These are phyloP conservation scores for Cercocebus atys DNA, from an alignment of 2,113 vertebrate genomes.

Conservation along the genomic window DNA sequence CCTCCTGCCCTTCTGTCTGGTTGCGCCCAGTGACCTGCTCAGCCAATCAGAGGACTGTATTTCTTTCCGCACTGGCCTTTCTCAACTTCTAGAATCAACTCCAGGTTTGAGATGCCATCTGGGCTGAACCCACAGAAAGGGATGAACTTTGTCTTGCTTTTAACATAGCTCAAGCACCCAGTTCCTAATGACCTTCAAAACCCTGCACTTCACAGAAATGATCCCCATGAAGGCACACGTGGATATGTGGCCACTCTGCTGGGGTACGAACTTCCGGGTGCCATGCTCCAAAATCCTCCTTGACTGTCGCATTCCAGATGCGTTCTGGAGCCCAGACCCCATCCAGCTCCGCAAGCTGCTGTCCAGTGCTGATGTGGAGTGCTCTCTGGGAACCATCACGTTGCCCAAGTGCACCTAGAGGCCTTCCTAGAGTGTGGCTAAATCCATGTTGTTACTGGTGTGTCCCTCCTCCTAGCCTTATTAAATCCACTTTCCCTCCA, in stretches of 20 bases:
- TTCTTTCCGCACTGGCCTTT: conserved; percentile 26
- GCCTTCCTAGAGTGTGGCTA: not conserved
- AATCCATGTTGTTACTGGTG: not conserved
- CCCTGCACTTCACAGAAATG: not conserved
- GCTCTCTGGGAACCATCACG: not conserved
- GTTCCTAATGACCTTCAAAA: not conserved
- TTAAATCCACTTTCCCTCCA: not conserved
- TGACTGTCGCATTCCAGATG: not conserved
- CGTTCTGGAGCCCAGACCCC: not conserved
- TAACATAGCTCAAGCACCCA: not conserved
- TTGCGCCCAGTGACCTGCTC: conserved; percentile 13
- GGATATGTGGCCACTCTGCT: not conserved
- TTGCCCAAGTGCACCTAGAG: not conserved
- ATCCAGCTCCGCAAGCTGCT: not conserved
- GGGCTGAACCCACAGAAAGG: conserved; percentile 29
- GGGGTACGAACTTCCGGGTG: not conserved
- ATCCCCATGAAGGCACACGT: fast-evolving
- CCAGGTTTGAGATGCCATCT: conserved; percentile 39
- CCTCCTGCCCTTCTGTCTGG: not conserved
- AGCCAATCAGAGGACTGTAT: not conserved
- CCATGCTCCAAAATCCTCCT: not conserved
- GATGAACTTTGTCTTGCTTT: conserved; percentile 33
- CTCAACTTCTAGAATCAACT: conserved; percentile 48
- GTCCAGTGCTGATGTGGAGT: not conserved
- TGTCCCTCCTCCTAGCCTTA: not conserved